Evolutionary conservation across 2,888 invertebrate species (phyloP).

Genomic region (Prenolepis imparis): DNA sequence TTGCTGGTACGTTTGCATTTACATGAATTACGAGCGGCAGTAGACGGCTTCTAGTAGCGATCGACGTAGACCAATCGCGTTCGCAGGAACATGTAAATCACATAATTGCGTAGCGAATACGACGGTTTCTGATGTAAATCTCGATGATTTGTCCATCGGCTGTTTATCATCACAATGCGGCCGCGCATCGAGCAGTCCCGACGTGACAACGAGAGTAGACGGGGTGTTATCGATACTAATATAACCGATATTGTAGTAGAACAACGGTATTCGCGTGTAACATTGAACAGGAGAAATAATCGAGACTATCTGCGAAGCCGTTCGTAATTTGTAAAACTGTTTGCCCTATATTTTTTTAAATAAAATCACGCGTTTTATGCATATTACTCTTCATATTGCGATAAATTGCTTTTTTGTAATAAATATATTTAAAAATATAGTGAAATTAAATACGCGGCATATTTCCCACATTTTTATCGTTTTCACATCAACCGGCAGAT

Average conservation of each 20-base stretch:
- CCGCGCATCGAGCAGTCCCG: conserved; percentile 64
- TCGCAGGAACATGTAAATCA: conserved; percentile 67
- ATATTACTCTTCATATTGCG: neutral
- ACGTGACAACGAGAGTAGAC: conserved; percentile 66
- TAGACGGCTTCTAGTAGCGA: conserved; percentile 30
- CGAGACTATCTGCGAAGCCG: neutral
- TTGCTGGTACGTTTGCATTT: conserved; percentile 67
- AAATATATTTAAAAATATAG: neutral
- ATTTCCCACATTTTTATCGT: neutral
- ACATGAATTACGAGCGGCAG: conserved; percentile 65
- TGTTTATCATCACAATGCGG: conserved; percentile 75
- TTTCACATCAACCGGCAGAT: neutral
- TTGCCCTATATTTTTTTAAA: neutral
- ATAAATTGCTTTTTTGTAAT: neutral
- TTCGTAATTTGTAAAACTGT: neutral
- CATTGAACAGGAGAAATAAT: neutral
- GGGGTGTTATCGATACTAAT: conserved; percentile 44
- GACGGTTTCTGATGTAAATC: conserved; percentile 69
- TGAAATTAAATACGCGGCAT: neutral
- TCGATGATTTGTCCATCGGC: conserved; percentile 78
- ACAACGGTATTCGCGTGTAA: conserved; percentile 9
- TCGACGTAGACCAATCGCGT: conserved; percentile 45
- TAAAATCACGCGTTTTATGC: neutral
- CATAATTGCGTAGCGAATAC: conserved; percentile 67
- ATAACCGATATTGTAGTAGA: conserved; percentile 25